Base-by-base conservation (phyloP, 2,113 vertebrate species). In the Paralichthys olivaceus region DNA sequence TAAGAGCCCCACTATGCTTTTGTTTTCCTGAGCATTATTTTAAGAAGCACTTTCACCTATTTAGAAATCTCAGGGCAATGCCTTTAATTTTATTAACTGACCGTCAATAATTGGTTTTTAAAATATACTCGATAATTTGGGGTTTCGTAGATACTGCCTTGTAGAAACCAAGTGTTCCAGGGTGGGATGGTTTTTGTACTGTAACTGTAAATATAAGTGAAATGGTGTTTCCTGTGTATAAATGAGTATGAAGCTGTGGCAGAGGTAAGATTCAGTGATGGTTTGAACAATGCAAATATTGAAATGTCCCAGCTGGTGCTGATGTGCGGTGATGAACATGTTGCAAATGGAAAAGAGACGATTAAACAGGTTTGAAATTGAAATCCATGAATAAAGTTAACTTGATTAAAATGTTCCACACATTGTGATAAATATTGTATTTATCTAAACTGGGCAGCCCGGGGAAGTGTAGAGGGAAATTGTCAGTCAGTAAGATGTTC, bases 31-130 rank as follows among this genome's bases (percentile, higher is more conserved):
- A 53, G 40, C 26, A 34, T 86, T 75, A 5, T 61, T 80, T 87
- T 69, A 19, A 65, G 32, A 80, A 61, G 61, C 32, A 60, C 54
- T 57, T 73, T 53, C 12, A 72, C 69, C 51, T 75, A 47, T 75
- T 78, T 65, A 32, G 64, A 74, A 67, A 67, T 63, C 84, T 92
- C 85, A 87, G 87, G 88, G 84, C 69, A 5, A 66, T 81, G 74
- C 76, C 80, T 83, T 23, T 71, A 28, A 85, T 8, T 62, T 66
- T 63, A 65, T 74, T 68, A 76, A 26, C 23, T 56, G 55, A 56
- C 23, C 3, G 55, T 53, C 5, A 49, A 75, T 28, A 45, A 45
- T 29, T 19, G 5, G 26, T 77, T 88, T 84, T 85, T 54, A 23
- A 83, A 80, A 63, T 37, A 34, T 34, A 64, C 56, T 72, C 43